Percentiles rank a stretch among this genome's conserved stretches.
Evolutionary conservation across 1,140 invertebrate species (phyloP).

Genomic region (Atta colombica): DNA sequence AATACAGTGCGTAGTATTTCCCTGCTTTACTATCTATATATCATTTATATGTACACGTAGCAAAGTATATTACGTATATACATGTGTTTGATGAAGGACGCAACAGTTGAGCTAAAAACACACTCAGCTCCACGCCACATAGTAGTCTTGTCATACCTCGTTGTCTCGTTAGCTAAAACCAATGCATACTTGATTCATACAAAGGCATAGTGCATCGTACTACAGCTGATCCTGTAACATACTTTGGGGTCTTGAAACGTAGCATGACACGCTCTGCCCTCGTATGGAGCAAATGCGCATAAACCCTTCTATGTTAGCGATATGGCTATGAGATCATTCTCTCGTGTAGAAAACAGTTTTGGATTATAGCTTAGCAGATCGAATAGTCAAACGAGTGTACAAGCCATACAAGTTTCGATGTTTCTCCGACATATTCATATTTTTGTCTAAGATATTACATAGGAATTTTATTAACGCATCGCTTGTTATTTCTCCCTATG

Average conservation of each 20-base stretch:
- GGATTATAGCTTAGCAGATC: neutral
- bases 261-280: constrained; percentile 33
- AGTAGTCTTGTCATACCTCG: constrained; percentile 44
- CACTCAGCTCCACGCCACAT: constrained; percentile 70
- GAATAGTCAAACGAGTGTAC: constrained; percentile 51
- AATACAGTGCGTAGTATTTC: constrained; percentile 63
- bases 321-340: constrained; percentile 17
- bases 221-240: constrained; percentile 35
- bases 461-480: constrained; percentile 48
- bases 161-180: constrained; percentile 54
- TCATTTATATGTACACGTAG: constrained; percentile 72
- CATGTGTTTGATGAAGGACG: constrained; percentile 66
- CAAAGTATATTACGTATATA: constrained; percentile 65
- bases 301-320: neutral
- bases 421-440: constrained; percentile 47
- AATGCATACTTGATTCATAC: constrained; percentile 56
- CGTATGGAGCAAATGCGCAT: constrained; percentile 40
- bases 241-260: constrained; percentile 42
- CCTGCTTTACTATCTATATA: constrained; percentile 69
- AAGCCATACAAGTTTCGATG: constrained; percentile 45
- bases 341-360: constrained; percentile 12
- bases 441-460: constrained; percentile 48
- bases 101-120: constrained; percentile 71
- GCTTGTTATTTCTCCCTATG: constrained; percentile 34
- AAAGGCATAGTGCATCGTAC: constrained; percentile 40